phyloP scores from a whole-genome alignment of 2,797 vertebrate genomes.

The Crenuchus spilurus region DNA sequence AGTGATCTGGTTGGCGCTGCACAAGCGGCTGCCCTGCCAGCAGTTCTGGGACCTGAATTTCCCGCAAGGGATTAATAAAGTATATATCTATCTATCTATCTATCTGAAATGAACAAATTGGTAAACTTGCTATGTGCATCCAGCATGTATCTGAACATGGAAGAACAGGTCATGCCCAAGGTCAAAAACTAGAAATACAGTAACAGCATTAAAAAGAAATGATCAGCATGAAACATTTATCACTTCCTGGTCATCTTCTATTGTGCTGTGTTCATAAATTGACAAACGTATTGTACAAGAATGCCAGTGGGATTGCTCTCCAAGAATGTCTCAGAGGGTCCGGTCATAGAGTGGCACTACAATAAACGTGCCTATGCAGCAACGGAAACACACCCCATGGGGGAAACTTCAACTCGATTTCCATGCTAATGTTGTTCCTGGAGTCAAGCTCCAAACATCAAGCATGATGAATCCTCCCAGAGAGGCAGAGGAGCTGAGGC shows the following conservation, averaged over 20 bases:
- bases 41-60: no score
- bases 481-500: slow-evolving; percentile 6
- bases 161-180: no score
- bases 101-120: no score
- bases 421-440: slow-evolving; percentile 27
- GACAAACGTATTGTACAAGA: neutral
- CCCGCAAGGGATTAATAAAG: no score
- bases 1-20: no score
- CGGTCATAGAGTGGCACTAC: neutral
- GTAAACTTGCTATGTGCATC: no score
- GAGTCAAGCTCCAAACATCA: neutral
- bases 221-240: no score
- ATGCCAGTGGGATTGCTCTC: neutral
- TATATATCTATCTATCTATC: no score
- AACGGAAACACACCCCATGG: neutral
- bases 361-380: slow-evolving; percentile 10
- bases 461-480: slow-evolving; percentile 1
- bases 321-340: neutral
- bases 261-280: neutral
- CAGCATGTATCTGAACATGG: no score
- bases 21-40: no score
- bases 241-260: neutral
- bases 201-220: no score
- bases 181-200: no score
- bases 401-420: slow-evolving; percentile 16